Evolutionary conservation across 1,140 invertebrate genomes (phyloP), one percentile per base, ranked within the genome.

Genomic region (Ips typographus): DNA sequence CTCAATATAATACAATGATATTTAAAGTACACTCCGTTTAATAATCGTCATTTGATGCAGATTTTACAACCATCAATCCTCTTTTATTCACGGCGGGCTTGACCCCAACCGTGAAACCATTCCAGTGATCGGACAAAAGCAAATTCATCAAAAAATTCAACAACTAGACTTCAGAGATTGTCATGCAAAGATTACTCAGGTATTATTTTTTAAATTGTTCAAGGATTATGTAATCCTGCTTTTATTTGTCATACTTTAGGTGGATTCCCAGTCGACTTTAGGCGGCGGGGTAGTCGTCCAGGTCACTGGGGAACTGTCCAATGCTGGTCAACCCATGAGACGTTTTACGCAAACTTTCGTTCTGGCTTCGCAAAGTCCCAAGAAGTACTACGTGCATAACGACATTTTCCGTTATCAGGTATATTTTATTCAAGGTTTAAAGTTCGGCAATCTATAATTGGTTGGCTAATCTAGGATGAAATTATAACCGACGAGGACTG

Each of bases 301-400:
- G 86, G 95, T 98, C 6, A 95, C 94, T 61, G 96, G 96, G 51
- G 96, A 98, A 82, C 82, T 99, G 65, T 97, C 94, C 36, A 99
- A 98, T 82, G 93, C 93, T 80, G 94, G 95, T 2, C 90, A 95
- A 76, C 96, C 95, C 36, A 97, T 98, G 95, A 87, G 96, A 41
- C 89, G 95, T 8, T 99, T 99, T 82, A 96, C 96, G 76, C 96
- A 98, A 83, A 98, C 96, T 0, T 98, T 98, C 84, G 95, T 99
- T 7, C 82, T 99, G 77, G 95, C 93, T 56, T 92, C 93, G 44
- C 94, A 97, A 83, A 91, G 92, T 55, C 94, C 95, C 38, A 97
- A 96, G 84, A 95, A 96, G 83, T 98, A 96, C 83, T 98, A 98
- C 79, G 96, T 98, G 36, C 94, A 96, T 79, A 99, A 98, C 83